Conservation (phyloP, 2,888 invertebrate genomes). For the Drosophila testacea region DNA sequence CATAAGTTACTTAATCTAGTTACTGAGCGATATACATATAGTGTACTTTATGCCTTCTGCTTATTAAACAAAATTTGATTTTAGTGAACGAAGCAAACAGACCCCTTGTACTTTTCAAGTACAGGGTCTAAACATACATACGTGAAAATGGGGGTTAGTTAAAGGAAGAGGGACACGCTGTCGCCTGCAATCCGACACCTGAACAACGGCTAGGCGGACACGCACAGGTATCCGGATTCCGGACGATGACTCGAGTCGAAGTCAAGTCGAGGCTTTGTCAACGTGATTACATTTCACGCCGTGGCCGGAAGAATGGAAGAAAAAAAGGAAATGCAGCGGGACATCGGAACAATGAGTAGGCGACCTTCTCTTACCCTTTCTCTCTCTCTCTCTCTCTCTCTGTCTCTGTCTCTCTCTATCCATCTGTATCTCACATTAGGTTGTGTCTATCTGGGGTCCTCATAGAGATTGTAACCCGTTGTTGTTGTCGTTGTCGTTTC, state of each 20-base stretch:
- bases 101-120: not conserved
- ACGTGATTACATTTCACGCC: conserved; percentile 67
- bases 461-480: conserved; percentile 16
- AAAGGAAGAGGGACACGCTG: not conserved
- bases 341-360: not conserved
- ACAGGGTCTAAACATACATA: not conserved
- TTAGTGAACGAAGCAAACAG: too few species aligned
- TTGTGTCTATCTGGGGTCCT: conserved; percentile 4
- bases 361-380: conserved; percentile 3
- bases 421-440: too few species aligned
- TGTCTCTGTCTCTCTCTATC: not conserved
- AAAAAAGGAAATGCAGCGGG: conserved; percentile 16
- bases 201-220: conserved; percentile 10
- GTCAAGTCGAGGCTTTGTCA: conserved; percentile 47
- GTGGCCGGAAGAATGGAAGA: conserved; percentile 56
- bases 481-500: conserved; percentile 4
- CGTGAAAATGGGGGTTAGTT: not conserved
- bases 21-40: too few species aligned
- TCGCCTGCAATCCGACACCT: conserved; percentile 51
- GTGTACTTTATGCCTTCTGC: too few species aligned
- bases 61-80: too few species aligned
- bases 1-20: too few species aligned
- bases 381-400: not conserved
- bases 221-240: conserved; percentile 44
- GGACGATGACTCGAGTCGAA: conserved; percentile 10